Percentiles rank a stretch among this genome's conserved stretches.
Conservation (phyloP, 2,888 invertebrate species). For the Teleogryllus oceanicus region DNA sequence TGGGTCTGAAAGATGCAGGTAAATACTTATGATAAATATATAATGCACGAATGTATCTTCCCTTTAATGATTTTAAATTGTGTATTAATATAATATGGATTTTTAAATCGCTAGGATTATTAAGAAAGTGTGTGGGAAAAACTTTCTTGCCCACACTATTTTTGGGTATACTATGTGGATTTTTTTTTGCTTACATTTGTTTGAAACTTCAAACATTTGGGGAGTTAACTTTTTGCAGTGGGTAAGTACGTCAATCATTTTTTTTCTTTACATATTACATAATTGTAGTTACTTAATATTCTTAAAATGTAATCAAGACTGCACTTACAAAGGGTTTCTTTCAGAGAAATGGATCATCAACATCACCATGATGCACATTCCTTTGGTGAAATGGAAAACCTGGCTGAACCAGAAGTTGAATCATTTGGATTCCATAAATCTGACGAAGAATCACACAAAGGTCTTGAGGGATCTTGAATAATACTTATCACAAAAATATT, state of each 20-base stretch:
- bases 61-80: neutral
- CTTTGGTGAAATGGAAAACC: conserved; percentile 30
- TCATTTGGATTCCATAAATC: conserved; percentile 48
- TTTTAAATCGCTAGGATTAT: conserved; percentile 35
- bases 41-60: no score
- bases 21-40: no score
- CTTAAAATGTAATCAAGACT: no score
- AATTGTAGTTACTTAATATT: neutral
- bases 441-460: conserved; percentile 66
- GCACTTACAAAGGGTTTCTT: neutral
- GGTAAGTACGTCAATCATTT: neutral
- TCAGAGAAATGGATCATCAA: neutral
- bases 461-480: conserved; percentile 35
- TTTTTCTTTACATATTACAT: neutral
- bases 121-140: conserved; percentile 55
- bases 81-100: neutral
- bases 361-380: conserved; percentile 26
- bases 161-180: conserved; percentile 70
- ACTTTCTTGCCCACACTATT: conserved; percentile 68
- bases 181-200: conserved; percentile 61
- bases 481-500: no score
- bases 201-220: neutral
- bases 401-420: conserved; percentile 26
- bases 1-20: no score
- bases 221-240: neutral